A percentile compares a stretch with the other conserved stretches of the same genome.
phyloP scores from a whole-genome alignment of 2,113 vertebrate species.

The Pitta sordida region DNA sequence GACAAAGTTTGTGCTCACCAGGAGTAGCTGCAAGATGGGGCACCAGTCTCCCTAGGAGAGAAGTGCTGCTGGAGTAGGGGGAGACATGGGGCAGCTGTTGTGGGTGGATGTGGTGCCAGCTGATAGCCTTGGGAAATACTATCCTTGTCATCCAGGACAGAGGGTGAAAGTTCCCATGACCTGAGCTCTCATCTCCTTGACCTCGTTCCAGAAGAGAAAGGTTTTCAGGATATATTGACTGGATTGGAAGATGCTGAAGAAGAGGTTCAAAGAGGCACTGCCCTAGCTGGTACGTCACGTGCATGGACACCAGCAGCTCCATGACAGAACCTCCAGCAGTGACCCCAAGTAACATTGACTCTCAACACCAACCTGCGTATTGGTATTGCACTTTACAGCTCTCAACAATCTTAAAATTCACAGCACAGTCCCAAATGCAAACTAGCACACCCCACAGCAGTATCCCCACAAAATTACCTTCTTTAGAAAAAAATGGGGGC shows the following conservation, averaged over 20 bases:
- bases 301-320: background rate
- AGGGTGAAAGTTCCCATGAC: background rate
- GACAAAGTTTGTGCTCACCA: background rate
- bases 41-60: background rate
- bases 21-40: background rate
- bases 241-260: background rate
- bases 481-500: background rate
- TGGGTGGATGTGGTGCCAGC: background rate
- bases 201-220: background rate
- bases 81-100: background rate
- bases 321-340: background rate
- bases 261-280: background rate
- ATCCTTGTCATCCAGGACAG: background rate
- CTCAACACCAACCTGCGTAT: accelerated
- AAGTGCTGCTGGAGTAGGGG: accelerated
- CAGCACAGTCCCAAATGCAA: background rate
- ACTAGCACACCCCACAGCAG: background rate
- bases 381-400: background rate
- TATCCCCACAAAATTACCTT: background rate
- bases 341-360: background rate
- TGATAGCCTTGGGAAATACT: background rate
- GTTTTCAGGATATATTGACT: background rate
- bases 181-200: background rate
- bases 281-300: accelerated
- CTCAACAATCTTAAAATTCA: background rate